Conservation (phyloP, 2,888 invertebrate genomes). For the Scaptomyza flava region DNA sequence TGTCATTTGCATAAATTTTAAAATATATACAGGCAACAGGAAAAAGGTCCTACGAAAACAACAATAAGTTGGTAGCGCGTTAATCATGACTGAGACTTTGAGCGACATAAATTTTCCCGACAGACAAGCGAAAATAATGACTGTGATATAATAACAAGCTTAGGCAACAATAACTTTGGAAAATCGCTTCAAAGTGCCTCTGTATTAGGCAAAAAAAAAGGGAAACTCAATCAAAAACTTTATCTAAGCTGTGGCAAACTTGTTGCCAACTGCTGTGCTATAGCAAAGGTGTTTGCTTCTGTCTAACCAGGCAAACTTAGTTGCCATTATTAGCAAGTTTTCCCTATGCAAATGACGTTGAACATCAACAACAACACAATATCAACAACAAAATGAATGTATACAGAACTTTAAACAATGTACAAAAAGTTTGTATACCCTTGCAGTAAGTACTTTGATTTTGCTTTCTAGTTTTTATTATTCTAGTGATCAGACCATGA, state of each 20-base stretch:
- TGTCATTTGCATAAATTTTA: slow-evolving; percentile 43
- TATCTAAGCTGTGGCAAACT: slow-evolving; percentile 46
- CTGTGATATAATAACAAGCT: slow-evolving; percentile 32
- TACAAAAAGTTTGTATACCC: slow-evolving; percentile 1
- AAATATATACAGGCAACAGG: slow-evolving; percentile 5
- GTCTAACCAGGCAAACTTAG: slow-evolving; percentile 45
- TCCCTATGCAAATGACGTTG: slow-evolving; percentile 49
- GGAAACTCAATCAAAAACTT: slow-evolving; percentile 57
- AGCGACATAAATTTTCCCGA: slow-evolving; percentile 42
- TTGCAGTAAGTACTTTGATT: neutral
- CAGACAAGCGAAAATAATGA: slow-evolving; percentile 34
- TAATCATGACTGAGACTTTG: slow-evolving; percentile 52
- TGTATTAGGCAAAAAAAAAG: slow-evolving; percentile 34
- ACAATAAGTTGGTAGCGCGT: slow-evolving; percentile 24
- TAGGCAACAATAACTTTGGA: slow-evolving; percentile 41
- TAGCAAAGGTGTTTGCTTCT: slow-evolving; percentile 1
- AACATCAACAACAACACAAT: slow-evolving; percentile 19
- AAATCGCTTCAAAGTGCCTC: slow-evolving; percentile 25
- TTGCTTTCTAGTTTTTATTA: neutral
- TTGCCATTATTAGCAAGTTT: slow-evolving; percentile 58
- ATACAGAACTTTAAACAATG: neutral
- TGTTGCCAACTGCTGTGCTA: slow-evolving; percentile 37
- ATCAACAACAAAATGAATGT: slow-evolving; percentile 20
- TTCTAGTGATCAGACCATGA: neutral
- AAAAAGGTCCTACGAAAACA: slow-evolving; percentile 20